Evolutionary conservation across 2,797 vertebrate genomes (phyloP), one percentile per base, ranked within the genome.

Genomic region (Rhinichthys osculus): DNA sequence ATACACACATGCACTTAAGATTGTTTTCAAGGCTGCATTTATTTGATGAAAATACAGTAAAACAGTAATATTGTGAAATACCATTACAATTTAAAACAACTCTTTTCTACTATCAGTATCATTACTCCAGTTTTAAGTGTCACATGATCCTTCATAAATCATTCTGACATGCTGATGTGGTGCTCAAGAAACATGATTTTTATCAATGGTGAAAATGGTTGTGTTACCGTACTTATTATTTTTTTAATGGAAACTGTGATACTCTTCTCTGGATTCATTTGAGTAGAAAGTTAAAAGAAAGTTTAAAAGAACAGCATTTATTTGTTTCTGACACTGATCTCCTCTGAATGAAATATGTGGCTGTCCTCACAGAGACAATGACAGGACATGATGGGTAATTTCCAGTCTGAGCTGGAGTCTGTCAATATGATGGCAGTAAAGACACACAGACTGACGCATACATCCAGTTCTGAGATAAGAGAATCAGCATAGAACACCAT

Each of bases 331-430:
- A n/a, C 79, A 69, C 64, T 40, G 64, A 47, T 76, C 47, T 77
- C 72, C 21, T 38, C 4, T 52, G 23, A 35, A 76, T 1, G 7
- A 42, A 67, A 74, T 73, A 62, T 19, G 70, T 42, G 83, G 3
- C 35, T 10, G 35, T 84, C 47, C 64, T 30, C 47, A 40, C 1
- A n/a, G 73, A 57, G 50, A 16, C 62, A 50, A 59, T 84, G 74
- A 84, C 74, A 84, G 83, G 33, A 27, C 44, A 77, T 50, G 44
- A 84, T 59, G 57, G 33, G 44, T 77, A 84, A 77, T 67, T 66
- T 76, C 42, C 23, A 76, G 82, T 27, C 47, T 38, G 59, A 52
- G 16, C 23, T 52, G 9, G 35, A 70, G 35, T 77, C 64, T 78
- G 47, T 70, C 83, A 70, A 84, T 44, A 78, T 16, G 35, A 84